Percentiles rank a stretch among this genome's conserved stretches.
Conservation (phyloP, 2,113 vertebrate species). For the Poecilia latipinna region DNA sequence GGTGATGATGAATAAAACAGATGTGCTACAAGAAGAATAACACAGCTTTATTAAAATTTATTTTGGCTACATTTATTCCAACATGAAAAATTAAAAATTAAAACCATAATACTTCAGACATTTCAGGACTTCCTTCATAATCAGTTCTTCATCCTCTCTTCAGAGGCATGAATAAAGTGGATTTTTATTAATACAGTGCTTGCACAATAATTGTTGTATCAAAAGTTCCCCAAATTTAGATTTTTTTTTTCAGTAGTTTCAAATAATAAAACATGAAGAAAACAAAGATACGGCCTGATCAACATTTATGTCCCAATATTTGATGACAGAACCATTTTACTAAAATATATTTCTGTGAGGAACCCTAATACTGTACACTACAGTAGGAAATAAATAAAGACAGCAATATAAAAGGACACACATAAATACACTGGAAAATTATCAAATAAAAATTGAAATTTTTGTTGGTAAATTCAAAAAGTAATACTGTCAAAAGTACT, state of each 20-base stretch:
- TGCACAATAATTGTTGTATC: slow-evolving; percentile 94
- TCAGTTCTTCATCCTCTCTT: slow-evolving; percentile 89
- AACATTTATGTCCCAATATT: slow-evolving; percentile 95
- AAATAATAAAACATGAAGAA: slow-evolving; percentile 76
- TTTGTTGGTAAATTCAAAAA: slow-evolving; percentile 85
- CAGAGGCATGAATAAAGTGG: slow-evolving; percentile 98
- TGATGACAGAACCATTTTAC: slow-evolving; percentile 96
- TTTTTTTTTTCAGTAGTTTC: slow-evolving; percentile 95
- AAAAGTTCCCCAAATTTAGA: slow-evolving; percentile 98
- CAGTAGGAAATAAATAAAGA: slow-evolving; percentile 99
- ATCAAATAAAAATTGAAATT: slow-evolving; percentile 92
- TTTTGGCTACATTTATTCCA: slow-evolving; percentile 99
- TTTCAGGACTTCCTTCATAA: slow-evolving; percentile 94
- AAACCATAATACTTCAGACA: slow-evolving; percentile 99
- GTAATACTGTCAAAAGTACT: slow-evolving; percentile 89
- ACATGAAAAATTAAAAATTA: slow-evolving; percentile 95
- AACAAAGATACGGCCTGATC: slow-evolving; percentile 89
- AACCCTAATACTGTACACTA: slow-evolving; percentile 99
- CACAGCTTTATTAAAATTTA: slow-evolving; percentile 77
- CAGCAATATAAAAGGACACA: slow-evolving; percentile 99
- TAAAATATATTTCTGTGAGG: slow-evolving; percentile 99
- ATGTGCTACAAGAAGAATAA: slow-evolving; percentile 60
- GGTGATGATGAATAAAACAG: slow-evolving; percentile 14
- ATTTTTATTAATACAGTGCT: slow-evolving; percentile 98
- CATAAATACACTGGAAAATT: slow-evolving; percentile 98